Conservation (phyloP, 1,140 invertebrate species). For the Argopecten irradians region DNA sequence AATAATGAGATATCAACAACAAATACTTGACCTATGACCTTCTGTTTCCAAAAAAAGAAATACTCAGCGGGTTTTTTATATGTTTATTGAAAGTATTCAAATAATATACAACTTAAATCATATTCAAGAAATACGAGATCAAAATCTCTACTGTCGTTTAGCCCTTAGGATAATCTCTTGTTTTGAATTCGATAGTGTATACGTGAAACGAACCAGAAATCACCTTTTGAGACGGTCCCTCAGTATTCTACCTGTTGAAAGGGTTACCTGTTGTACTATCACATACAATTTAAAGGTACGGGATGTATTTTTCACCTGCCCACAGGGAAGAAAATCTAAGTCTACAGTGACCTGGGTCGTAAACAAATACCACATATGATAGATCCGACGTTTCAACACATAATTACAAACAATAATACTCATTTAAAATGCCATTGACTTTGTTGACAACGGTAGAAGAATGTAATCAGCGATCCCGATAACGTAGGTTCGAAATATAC, state of each 20-base stretch:
- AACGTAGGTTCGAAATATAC: background rate
- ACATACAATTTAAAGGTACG: conserved; percentile 8
- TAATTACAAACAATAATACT: conserved; percentile 7
- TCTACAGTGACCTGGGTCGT: conserved; percentile 4
- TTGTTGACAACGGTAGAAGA: background rate
- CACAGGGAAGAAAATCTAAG: background rate
- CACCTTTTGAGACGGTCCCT: background rate
- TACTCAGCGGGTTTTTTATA: background rate
- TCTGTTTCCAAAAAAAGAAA: background rate
- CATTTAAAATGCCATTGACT: conserved; percentile 2
- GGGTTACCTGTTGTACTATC: conserved; percentile 9
- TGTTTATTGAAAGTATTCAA: background rate
- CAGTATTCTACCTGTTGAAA: background rate
- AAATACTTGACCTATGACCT: background rate
- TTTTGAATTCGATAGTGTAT: background rate
- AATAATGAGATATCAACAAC: background rate
- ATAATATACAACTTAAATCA: background rate
- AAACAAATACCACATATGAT: conserved; percentile 1
- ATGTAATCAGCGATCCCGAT: conserved; percentile 5
- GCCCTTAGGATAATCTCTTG: background rate
- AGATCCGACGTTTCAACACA: background rate
- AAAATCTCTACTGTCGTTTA: background rate
- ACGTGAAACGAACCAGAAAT: background rate
- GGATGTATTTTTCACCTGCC: conserved; percentile 14
- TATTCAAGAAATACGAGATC: background rate